A percentile compares a stretch with the other conserved stretches of the same genome.
phyloP scores from a whole-genome alignment of 1,140 invertebrate species.

The Dolichoris vasculosae region DNA sequence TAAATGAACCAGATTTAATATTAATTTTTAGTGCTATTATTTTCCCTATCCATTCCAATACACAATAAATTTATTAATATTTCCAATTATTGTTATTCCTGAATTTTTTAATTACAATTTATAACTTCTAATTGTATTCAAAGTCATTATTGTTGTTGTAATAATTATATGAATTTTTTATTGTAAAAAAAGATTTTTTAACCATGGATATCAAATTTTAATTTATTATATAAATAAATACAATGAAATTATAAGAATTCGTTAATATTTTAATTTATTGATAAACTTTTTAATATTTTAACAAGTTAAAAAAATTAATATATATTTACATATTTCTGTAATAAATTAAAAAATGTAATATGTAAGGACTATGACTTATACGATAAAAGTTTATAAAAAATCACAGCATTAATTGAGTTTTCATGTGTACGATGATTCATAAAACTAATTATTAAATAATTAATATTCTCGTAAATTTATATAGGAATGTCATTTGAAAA shows the following conservation, averaged over 20 bases:
- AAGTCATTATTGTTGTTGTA: neutral
- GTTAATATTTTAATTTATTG: conserved; percentile 45
- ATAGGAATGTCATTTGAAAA: neutral
- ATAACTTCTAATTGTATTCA: neutral
- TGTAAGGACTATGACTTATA: conserved; percentile 18
- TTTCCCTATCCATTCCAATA: neutral
- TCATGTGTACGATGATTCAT: neutral
- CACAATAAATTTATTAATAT: neutral
- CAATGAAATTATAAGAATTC: neutral
- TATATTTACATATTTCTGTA: conserved; percentile 30
- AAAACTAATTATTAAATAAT: conserved; percentile 3
- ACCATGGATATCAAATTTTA: neutral
- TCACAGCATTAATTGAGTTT: conserved; percentile 43
- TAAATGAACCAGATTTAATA: neutral
- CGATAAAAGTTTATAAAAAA: conserved; percentile 28
- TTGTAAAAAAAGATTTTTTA: too few relatives aligned
- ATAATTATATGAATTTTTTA: too few relatives aligned
- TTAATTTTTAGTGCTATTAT: neutral
- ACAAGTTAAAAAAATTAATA: conserved; percentile 23
- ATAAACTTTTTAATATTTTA: conserved; percentile 6
- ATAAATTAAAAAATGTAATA: conserved; percentile 23
- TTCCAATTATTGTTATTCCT: neutral
- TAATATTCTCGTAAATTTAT: conserved; percentile 19
- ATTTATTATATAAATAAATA: neutral
- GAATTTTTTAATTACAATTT: neutral